These are phyloP conservation scores for Sebastes glaucus DNA, from an alignment of 2,797 vertebrate species.

Conservation along the genomic window DNA sequence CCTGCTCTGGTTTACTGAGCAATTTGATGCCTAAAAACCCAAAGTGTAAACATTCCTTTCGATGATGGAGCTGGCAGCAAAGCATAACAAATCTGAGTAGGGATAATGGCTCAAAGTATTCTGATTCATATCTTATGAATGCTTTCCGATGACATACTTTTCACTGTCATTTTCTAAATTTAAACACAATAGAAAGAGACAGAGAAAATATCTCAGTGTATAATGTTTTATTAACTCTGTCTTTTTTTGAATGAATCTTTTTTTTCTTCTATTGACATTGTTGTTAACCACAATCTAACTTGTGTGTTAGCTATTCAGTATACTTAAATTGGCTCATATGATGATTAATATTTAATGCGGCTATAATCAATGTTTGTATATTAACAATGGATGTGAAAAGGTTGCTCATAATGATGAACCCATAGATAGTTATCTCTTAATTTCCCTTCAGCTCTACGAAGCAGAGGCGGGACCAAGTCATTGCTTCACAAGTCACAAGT, in stretches of 20 bases:
- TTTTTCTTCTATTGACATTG: neutral
- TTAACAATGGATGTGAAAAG: neutral
- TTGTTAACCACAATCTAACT: neutral
- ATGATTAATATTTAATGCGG: neutral
- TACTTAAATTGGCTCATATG: neutral
- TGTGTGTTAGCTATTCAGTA: neutral
- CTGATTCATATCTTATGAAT: slow-evolving; percentile 32
- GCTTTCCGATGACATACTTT: slow-evolving; percentile 15
- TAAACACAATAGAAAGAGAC: slow-evolving; percentile 1
- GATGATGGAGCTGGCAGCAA: slow-evolving; percentile 39
- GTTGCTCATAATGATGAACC: neutral
- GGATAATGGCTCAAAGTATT: slow-evolving; percentile 35
- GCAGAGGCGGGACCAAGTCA: too few relatives aligned
- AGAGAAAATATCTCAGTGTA: neutral
- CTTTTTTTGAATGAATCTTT: slow-evolving; percentile 7
- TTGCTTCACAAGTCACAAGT: too few relatives aligned
- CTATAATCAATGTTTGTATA: neutral
- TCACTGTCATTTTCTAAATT: neutral
- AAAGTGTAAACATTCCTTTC: slow-evolving; percentile 50
- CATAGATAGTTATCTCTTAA: neutral
- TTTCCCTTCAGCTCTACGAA: neutral
- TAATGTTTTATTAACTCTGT: slow-evolving; percentile 1
- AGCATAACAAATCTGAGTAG: slow-evolving; percentile 20
- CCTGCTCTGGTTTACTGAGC: slow-evolving; percentile 47
- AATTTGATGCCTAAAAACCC: slow-evolving; percentile 63